Conservation (phyloP, 2,888 invertebrate species). For the Dynastes maya region DNA sequence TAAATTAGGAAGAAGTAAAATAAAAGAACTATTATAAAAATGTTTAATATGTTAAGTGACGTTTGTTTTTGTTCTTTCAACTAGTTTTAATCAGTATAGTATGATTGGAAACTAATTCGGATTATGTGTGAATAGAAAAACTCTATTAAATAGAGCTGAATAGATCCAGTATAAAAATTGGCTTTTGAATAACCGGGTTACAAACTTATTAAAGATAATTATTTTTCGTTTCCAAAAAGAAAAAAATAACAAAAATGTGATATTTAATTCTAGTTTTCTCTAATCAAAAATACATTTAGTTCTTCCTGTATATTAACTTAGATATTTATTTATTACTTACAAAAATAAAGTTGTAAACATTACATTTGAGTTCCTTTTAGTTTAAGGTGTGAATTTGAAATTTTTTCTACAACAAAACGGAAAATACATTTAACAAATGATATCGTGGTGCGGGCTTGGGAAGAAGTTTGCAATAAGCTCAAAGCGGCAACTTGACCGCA, state of each 20-base stretch:
- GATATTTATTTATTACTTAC: background rate
- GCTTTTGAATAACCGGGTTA: no score
- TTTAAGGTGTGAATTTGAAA: constrained; percentile 25
- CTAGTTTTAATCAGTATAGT: no score
- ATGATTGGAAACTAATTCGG: no score
- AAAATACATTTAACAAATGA: constrained; percentile 1
- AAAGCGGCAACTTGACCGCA: constrained; percentile 68
- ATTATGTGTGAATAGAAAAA: no score
- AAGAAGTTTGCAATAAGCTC: constrained; percentile 71
- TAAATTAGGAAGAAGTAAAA: background rate
- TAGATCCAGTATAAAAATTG: no score
- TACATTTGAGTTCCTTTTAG: constrained; percentile 50
- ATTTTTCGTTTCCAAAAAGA: background rate
- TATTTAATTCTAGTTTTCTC: constrained; percentile 33
- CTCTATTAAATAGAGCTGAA: no score
- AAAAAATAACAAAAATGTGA: constrained; percentile 15
- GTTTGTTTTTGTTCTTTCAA: no score
- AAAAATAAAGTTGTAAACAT: background rate
- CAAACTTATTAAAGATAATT: no score
- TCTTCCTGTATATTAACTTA: constrained; percentile 3
- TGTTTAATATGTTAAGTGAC: no score
- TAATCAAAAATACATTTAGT: constrained; percentile 41
- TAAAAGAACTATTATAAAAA: background rate
- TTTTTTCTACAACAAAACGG: background rate
- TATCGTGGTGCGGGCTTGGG: constrained; percentile 68